Percentiles rank a stretch among this genome's conserved stretches.
phyloP scores from a whole-genome alignment of 2,888 invertebrate species.

The Amitus sp. region DNA sequence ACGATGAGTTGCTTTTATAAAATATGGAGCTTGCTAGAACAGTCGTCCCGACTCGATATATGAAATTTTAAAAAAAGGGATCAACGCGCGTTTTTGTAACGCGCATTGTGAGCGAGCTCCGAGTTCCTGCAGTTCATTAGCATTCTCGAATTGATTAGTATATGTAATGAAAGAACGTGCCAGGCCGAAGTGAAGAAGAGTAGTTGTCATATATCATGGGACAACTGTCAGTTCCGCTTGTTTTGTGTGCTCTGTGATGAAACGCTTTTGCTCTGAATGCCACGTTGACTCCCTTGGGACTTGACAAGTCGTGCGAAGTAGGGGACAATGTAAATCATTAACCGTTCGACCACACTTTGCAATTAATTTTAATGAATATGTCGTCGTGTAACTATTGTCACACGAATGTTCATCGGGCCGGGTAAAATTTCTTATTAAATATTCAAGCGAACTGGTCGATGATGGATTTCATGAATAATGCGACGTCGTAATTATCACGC shows the following conservation, averaged over 20 bases:
- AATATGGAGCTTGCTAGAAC: no score
- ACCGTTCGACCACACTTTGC: slow-evolving; percentile 4
- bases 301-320: slow-evolving; percentile 2
- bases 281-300: slow-evolving; percentile 2
- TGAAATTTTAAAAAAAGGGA: no score
- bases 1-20: no score
- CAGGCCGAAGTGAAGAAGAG: slow-evolving; percentile 12
- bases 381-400: no score
- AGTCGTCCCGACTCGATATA: no score
- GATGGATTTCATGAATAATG: no score
- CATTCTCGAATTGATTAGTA: slow-evolving; percentile 49
- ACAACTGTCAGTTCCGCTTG: slow-evolving; percentile 12
- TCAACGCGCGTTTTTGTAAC: not conserved
- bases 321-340: slow-evolving; percentile 4
- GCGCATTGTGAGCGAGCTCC: slow-evolving; percentile 7
- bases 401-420: no score
- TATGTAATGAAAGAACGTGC: slow-evolving; percentile 37
- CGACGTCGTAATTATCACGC: no score
- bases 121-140: slow-evolving; percentile 42
- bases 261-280: slow-evolving; percentile 1
- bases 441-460: no score
- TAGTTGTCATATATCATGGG: slow-evolving; percentile 27
- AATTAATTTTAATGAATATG: slow-evolving; percentile 9
- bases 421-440: no score
- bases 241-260: slow-evolving; percentile 4